Conservation (phyloP, 30 jellyfish, hydroid and myxozoan genomes). For the Catostylus mosaicus region DNA sequence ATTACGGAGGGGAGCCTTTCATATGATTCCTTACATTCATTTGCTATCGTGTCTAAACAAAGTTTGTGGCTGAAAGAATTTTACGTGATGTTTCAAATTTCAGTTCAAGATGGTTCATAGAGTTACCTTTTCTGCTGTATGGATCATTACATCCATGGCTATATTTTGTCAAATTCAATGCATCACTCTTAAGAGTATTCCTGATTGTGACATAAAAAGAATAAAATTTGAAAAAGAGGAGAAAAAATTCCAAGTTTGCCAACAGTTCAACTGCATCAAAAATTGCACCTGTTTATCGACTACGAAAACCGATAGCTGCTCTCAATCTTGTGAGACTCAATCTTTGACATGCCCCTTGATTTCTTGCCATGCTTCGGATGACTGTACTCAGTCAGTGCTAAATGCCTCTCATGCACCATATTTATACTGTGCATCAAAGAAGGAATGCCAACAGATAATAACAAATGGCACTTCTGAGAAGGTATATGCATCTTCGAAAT, state of each 20-base stretch:
- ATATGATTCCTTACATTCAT: too few relatives aligned
- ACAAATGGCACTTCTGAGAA: neutral
- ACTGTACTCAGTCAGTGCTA: constrained; percentile 8
- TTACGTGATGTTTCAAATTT: too few relatives aligned
- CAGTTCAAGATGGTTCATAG: neutral
- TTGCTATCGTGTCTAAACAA: too few relatives aligned
- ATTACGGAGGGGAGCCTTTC: too few relatives aligned
- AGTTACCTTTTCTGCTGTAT: neutral
- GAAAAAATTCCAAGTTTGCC: neutral
- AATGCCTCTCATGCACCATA: neutral
- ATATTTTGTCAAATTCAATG: neutral
- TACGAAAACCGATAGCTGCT: neutral
- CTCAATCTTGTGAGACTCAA: constrained; percentile 25
- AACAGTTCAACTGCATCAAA: constrained; percentile 2
- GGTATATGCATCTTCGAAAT: neutral
- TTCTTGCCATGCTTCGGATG: constrained; percentile 10
- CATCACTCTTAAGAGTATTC: neutral
- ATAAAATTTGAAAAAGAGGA: neutral
- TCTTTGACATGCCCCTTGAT: constrained; percentile 4
- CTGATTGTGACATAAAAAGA: neutral
- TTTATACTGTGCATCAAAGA: neutral
- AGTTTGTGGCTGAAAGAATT: too few relatives aligned
- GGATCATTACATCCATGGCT: neutral
- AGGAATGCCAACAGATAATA: neutral
- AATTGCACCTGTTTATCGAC: constrained; percentile 6